Evolutionary conservation across 2,888 invertebrate species (phyloP).

Genomic region (Pollenia griseotomentosa): DNA sequence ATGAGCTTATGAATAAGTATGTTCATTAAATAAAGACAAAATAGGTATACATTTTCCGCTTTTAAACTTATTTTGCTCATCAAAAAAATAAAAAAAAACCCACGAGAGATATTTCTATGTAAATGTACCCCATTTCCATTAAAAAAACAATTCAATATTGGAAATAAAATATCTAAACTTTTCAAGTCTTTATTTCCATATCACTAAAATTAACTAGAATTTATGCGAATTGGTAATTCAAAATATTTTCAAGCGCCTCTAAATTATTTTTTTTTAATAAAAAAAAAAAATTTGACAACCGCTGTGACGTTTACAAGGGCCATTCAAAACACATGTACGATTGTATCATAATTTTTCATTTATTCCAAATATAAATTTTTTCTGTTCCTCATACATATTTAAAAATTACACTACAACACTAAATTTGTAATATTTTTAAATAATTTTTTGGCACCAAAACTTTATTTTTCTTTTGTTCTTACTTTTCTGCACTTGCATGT

Average conservation of each 20-base stretch:
- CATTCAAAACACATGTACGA: background rate
- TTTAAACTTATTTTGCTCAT: too few relatives aligned
- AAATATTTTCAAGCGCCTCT: background rate
- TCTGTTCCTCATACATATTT: background rate
- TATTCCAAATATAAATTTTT: constrained; percentile 15
- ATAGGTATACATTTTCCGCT: too few relatives aligned
- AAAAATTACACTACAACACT: background rate
- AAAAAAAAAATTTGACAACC: background rate
- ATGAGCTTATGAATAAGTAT: constrained; percentile 10
- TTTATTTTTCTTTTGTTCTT: constrained; percentile 30
- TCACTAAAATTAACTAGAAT: too few relatives aligned
- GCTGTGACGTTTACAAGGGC: background rate
- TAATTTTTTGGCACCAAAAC: constrained; percentile 63
- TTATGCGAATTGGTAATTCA: too few relatives aligned
- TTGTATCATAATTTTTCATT: constrained; percentile 27
- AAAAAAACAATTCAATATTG: too few relatives aligned
- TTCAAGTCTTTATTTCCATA: too few relatives aligned
- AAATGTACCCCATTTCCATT: too few relatives aligned
- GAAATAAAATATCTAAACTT: too few relatives aligned
- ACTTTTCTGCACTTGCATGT: constrained; percentile 57
- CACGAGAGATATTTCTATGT: too few relatives aligned
- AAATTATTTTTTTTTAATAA: background rate
- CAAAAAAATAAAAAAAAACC: too few relatives aligned
- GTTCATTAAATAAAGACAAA: constrained; percentile 4
- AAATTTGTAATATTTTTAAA: constrained; percentile 34